These are phyloP conservation scores for Acronicta leporina DNA, from an alignment of 2,888 invertebrate genomes.

Conservation along the genomic window DNA sequence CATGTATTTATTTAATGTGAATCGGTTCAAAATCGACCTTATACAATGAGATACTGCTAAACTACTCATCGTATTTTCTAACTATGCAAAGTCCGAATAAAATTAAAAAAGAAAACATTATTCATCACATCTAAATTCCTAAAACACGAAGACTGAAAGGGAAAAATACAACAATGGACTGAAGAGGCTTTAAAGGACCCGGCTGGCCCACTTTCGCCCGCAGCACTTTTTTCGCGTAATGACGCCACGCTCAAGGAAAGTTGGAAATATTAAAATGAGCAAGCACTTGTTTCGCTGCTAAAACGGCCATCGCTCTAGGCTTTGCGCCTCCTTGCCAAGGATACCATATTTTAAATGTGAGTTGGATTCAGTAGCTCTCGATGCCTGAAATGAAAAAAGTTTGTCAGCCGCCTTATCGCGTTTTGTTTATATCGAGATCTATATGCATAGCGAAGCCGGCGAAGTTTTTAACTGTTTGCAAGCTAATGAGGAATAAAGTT, in stretches of 20 bases:
- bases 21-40: too few species aligned
- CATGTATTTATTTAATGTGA: too few species aligned
- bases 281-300: slow-evolving; percentile 84
- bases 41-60: too few species aligned
- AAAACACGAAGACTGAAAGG: slow-evolving; percentile 60
- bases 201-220: slow-evolving; percentile 77
- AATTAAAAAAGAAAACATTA: slow-evolving; percentile 52
- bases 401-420: slow-evolving; percentile 40
- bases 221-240: slow-evolving; percentile 83
- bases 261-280: slow-evolving; percentile 88
- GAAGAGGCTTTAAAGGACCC: slow-evolving; percentile 78
- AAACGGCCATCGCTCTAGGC: slow-evolving; percentile 81
- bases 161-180: slow-evolving; percentile 81
- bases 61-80: not conserved
- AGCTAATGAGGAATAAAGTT: slow-evolving; percentile 29
- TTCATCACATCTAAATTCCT: slow-evolving; percentile 50
- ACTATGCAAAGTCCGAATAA: slow-evolving; percentile 28
- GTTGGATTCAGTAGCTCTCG: slow-evolving; percentile 46
- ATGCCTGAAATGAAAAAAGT: slow-evolving; percentile 61
- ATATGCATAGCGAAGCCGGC: slow-evolving; percentile 24
- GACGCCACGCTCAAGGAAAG: slow-evolving; percentile 78
- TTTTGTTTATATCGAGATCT: slow-evolving; percentile 41
- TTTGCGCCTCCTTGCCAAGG: slow-evolving; percentile 73
- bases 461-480: slow-evolving; percentile 32
- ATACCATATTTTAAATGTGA: slow-evolving; percentile 56